phyloP scores from a whole-genome alignment of 2,113 vertebrate species.

The Orientallactaga bullata region DNA sequence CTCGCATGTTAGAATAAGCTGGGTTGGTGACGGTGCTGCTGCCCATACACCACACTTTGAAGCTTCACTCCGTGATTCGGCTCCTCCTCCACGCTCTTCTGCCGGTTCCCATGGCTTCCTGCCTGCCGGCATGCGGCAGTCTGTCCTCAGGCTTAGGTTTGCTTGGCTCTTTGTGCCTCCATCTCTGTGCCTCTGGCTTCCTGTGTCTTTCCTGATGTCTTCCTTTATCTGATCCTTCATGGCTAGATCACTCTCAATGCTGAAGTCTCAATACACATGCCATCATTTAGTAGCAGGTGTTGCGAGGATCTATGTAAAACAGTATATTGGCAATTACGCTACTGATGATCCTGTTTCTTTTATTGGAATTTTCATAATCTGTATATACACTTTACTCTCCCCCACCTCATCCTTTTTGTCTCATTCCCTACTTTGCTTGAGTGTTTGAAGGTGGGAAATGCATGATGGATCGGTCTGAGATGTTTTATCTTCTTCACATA shows the following conservation, averaged over 20 bases:
- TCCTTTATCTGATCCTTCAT: neutral
- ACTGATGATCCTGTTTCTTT: neutral
- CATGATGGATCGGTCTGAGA: neutral
- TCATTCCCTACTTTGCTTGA: neutral
- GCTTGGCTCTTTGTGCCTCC: fast-evolving
- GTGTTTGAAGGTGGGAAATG: neutral
- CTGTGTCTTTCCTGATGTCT: neutral
- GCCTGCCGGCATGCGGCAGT: fast-evolving
- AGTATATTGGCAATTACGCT: neutral
- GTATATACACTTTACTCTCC: neutral
- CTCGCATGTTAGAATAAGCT: neutral
- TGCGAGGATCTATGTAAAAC: fast-evolving
- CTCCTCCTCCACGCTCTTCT: neutral
- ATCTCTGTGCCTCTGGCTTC: neutral
- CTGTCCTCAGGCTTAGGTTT: neutral
- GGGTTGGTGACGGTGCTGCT: neutral
- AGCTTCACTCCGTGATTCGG: too few species aligned
- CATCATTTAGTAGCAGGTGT: neutral
- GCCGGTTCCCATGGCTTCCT: fast-evolving
- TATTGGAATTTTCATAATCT: neutral
- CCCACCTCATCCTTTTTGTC: neutral
- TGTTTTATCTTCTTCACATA: neutral
- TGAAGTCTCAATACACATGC: neutral
- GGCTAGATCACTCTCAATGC: neutral
- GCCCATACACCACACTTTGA: neutral